Conservation (phyloP, 2,113 vertebrate genomes). For the Cynocephalus volans region DNA sequence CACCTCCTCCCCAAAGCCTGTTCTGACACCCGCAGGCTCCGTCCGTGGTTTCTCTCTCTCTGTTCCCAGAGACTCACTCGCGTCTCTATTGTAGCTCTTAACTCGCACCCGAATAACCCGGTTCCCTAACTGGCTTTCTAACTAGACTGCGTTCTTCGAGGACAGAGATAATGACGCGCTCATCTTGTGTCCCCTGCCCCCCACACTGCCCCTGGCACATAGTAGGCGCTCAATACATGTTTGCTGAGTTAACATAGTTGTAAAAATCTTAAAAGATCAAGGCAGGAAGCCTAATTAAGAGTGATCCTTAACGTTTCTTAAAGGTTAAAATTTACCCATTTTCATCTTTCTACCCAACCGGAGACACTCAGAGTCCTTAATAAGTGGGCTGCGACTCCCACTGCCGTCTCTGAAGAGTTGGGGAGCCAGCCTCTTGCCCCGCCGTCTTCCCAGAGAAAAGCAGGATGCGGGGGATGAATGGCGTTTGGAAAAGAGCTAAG, state of each 20-base stretch:
- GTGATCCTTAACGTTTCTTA: neutral
- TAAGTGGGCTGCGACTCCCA: neutral
- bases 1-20: neutral
- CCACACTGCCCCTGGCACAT: conserved; percentile 40
- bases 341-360: neutral
- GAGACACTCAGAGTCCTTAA: neutral
- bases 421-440: neutral
- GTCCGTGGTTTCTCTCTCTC: neutral
- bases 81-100: neutral
- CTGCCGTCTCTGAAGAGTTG: neutral
- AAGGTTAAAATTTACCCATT: neutral
- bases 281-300: neutral
- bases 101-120: neutral
- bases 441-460: neutral
- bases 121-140: neutral
- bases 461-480: neutral
- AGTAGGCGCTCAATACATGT: conserved; percentile 69
- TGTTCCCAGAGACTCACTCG: neutral
- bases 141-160: conserved; percentile 23
- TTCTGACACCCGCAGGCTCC: neutral
- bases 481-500: neutral
- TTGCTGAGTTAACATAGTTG: conserved; percentile 13
- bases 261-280: neutral
- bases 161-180: conserved; percentile 47
- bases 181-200: neutral